These are phyloP conservation scores for Scomber japonicus DNA, from an alignment of 2,113 vertebrate species.

Conservation along the genomic window DNA sequence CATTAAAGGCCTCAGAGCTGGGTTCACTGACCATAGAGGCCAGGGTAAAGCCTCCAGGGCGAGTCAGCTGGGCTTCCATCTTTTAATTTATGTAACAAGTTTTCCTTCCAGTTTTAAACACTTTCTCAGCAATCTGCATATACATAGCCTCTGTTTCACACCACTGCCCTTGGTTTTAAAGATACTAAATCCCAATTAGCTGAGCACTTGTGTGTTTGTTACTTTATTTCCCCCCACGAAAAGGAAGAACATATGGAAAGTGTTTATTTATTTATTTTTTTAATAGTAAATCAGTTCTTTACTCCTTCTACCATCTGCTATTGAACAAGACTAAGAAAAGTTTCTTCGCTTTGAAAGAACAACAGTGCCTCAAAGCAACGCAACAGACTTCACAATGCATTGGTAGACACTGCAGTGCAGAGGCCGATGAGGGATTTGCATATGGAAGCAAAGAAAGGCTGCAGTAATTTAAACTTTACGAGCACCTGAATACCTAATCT, in stretches of 20 bases:
- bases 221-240: background rate
- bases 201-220: background rate
- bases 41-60: constrained; percentile 19
- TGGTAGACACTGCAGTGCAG: too few relatives aligned
- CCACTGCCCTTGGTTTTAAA: background rate
- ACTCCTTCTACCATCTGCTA: constrained; percentile 1
- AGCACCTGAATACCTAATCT: too few relatives aligned
- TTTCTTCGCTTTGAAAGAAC: background rate
- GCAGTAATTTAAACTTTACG: background rate
- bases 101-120: constrained; percentile 5
- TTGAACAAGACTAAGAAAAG: background rate
- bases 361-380: background rate
- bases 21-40: constrained; percentile 41
- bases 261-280: background rate
- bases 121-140: background rate
- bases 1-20: constrained; percentile 50
- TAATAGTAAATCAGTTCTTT: background rate
- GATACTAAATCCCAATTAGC: background rate
- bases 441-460: background rate
- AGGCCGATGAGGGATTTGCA: background rate
- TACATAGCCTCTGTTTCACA: constrained; percentile 1
- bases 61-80: constrained; percentile 33
- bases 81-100: constrained; percentile 31
- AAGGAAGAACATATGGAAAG: constrained; percentile 14
- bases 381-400: too few relatives aligned